Evolutionary conservation across 1,140 invertebrate species (phyloP), one percentile per base, ranked within the genome.

Genomic region (Grapholita molesta): DNA sequence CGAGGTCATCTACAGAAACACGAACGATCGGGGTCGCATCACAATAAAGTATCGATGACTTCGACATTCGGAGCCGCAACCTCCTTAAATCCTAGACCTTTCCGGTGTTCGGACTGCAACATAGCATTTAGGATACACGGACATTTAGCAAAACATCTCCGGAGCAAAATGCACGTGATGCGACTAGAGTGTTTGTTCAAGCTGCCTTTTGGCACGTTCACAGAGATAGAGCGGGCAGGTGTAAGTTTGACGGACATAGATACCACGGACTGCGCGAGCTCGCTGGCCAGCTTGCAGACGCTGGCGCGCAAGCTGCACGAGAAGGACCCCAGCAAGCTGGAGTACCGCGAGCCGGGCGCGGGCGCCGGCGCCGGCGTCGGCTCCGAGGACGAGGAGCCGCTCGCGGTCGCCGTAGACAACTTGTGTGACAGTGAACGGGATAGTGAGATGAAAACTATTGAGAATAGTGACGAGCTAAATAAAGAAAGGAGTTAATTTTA

Each of bases 81-180:
- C 0, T 95, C 96, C 0, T 96, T 96, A 67, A 98, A 99, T 92
- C 98, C 98, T 12, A 93, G 98, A 57, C 97, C 98, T 4, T 99
- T 98, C 82, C 97, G 98, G 81, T 99, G 98, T 92, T 95, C 95
- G 5, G 97, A 99, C 81, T 99, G 99, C 88, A 98, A 98, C 86
- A 97, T 98, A 70, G 98, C 97, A 0, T 99, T 99, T 86, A 94
- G 98, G 72, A 99, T 99, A 81, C 97, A 99, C 81, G 98, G 98
- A 0, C 98, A 99, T 90, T 92, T 99, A 75, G 97, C 98, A 0
- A 99, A 99, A 92, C 99, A 99, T 93, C 93, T 99, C 42, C 94
- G 98, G 38, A 99, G 98, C 30, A 99, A 99, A 93, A 97, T 97
- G 94, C 99, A 99, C 84, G 98, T 99, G 23, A 98, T 98, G 95